Base-by-base conservation (phyloP, 2,888 invertebrate species). In the Amphipyra tragopoginis region DNA sequence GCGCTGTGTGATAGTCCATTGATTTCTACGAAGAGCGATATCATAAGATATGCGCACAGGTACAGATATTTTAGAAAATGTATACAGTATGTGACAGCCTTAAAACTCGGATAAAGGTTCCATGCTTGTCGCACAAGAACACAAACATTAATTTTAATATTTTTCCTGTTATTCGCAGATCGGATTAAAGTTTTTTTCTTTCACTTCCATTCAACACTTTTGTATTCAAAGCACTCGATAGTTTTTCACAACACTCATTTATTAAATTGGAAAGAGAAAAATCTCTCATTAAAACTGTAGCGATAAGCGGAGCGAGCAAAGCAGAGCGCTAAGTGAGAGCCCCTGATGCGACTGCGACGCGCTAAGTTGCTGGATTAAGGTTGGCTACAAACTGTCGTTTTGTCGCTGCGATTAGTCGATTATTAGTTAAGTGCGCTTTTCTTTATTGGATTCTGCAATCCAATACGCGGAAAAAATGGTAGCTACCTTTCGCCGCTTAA, bases 231-330 rank as follows among this genome's bases (percentile, higher is more conserved):
- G 36, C 53, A 33, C 65, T 74, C 56, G 54, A 75, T 79, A 71
- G 62, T 77, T 66, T 72, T 72, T 72, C 66, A 65, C 52, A 47
- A 56, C 49, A 44, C 57, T 70, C 72, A 72, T 79, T 80, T 79
- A 71, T 71, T 70, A 72, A 77, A 72, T 77, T 54, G 62, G 5
- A 60, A 59, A 55, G 36, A 60, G 69, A 71, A 72, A 74, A 69
- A 76, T 77, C 72, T 78, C 78, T 84, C 82, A 81, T 84, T 84
- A 84, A 81, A 79, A 79, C 58, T 63, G 76, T 64, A 63, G 52
- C 44, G 53, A 60, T 65, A 57, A 48, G 52, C 62, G 61, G 47
- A 63, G 61, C 56, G 50, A 69, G 59, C 57, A 68, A 78, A 75
- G 75, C 74, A 65, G 69, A 74, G 62, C 64, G 64, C 55, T 75